Conservation (phyloP, 2,797 vertebrate species). For the Bradypus variegatus region DNA sequence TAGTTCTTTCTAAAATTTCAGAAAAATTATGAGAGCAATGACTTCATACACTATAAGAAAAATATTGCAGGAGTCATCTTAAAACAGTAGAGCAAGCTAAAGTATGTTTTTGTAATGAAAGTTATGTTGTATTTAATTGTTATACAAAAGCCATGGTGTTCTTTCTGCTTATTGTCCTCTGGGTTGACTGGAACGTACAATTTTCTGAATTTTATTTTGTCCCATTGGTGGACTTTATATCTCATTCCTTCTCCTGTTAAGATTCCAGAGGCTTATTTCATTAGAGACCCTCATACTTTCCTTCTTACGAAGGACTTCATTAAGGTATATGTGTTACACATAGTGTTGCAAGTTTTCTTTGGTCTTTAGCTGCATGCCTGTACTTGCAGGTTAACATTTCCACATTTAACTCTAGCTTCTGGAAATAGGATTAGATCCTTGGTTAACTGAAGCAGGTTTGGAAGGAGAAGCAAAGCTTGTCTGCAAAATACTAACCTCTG, state of each 20-base stretch:
- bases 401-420: slow-evolving; percentile 75
- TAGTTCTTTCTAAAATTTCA: slow-evolving; percentile 1
- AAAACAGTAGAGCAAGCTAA: background rate
- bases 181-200: background rate
- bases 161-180: background rate
- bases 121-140: background rate
- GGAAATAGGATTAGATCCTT: slow-evolving; percentile 86
- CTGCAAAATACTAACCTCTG: slow-evolving; percentile 95
- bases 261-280: slow-evolving; percentile 78
- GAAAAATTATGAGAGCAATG: background rate
- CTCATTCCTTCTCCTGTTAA: slow-evolving; percentile 67
- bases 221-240: slow-evolving; percentile 43
- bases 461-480: slow-evolving; percentile 94
- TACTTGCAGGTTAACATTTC: slow-evolving; percentile 88
- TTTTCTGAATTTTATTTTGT: slow-evolving; percentile 36
- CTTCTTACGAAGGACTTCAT: slow-evolving; percentile 79
- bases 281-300: slow-evolving; percentile 79
- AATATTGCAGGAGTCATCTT: background rate
- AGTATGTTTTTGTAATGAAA: background rate
- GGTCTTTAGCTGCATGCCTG: slow-evolving; percentile 81
- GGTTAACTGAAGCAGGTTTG: slow-evolving; percentile 92
- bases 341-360: slow-evolving; percentile 60
- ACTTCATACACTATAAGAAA: slow-evolving; percentile 27
- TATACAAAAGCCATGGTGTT: background rate
- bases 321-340: slow-evolving; percentile 72